Conservation (phyloP, 2,797 vertebrate genomes). For the Parotocinclus haroldoi region DNA sequence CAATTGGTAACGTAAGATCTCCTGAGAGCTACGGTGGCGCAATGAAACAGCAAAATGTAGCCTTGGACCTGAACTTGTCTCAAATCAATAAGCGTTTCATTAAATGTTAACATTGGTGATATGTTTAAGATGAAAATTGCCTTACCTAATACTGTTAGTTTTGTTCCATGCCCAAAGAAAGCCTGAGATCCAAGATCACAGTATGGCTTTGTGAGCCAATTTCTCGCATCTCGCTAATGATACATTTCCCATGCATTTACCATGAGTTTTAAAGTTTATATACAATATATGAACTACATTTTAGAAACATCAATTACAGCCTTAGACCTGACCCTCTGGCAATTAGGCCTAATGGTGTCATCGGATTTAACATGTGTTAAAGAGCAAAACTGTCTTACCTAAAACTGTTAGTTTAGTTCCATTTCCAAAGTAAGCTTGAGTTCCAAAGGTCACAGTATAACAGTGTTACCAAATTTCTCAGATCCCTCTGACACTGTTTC, state of each 20-base stretch:
- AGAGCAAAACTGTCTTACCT: slow-evolving; percentile 48
- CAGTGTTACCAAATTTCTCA: slow-evolving; percentile 13
- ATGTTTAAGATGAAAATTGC: neutral
- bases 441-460: slow-evolving; percentile 39
- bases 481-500: neutral
- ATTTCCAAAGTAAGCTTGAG: slow-evolving; percentile 56
- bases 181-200: slow-evolving; percentile 46
- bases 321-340: neutral
- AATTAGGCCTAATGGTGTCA: neutral
- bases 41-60: too few species aligned
- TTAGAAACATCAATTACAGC: too few species aligned
- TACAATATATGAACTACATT: too few species aligned
- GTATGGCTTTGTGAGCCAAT: slow-evolving; percentile 6
- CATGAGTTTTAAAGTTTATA: too few species aligned
- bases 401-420: slow-evolving; percentile 67
- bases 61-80: neutral
- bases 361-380: neutral
- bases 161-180: slow-evolving; percentile 62
- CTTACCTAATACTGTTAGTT: slow-evolving; percentile 66
- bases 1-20: too few species aligned
- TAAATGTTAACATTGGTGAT: neutral
- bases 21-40: too few species aligned
- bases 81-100: neutral
- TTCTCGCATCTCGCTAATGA: slow-evolving; percentile 9
- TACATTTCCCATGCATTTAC: neutral